These are phyloP conservation scores for Eueides isabella DNA, from an alignment of 1,140 invertebrate species.

Conservation along the genomic window DNA sequence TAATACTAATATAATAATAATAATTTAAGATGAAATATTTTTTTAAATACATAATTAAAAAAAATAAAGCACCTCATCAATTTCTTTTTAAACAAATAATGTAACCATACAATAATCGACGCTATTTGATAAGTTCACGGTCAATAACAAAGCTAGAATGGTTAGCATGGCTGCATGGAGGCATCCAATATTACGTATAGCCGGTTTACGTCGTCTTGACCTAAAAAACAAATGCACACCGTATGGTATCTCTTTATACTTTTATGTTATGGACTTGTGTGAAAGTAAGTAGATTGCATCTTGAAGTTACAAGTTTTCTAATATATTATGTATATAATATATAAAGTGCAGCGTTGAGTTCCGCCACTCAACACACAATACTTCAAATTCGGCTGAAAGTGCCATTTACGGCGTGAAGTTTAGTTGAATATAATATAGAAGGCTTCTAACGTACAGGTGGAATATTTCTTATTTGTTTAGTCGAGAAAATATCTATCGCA, in stretches of 20 bases:
- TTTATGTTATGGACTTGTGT: background rate
- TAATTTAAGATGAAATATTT: too few species aligned
- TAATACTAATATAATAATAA: too few species aligned
- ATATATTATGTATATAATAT: background rate
- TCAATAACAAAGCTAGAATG: constrained; percentile 25
- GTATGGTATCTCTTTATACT: constrained; percentile 19
- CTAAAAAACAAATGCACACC: constrained; percentile 24
- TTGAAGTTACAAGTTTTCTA: background rate
- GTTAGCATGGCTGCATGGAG: constrained; percentile 1
- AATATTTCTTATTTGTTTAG: background rate
- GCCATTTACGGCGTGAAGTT: too few species aligned
- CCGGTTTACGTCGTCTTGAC: constrained; percentile 23
- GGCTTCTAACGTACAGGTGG: too few species aligned
- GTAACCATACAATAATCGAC: background rate
- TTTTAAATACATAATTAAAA: background rate
- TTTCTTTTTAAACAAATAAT: background rate
- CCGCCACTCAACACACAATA: too few species aligned
- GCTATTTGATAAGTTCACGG: constrained; percentile 13
- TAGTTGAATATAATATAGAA: too few species aligned
- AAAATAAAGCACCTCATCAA: background rate
- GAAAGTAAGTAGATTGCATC: constrained; percentile 7
- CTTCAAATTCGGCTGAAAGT: too few species aligned
- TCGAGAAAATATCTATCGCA: background rate
- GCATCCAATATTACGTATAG: constrained; percentile 24
- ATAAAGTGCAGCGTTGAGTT: too few species aligned